Conservation (phyloP, 2,797 vertebrate species). For the Crenuchus spilurus region DNA sequence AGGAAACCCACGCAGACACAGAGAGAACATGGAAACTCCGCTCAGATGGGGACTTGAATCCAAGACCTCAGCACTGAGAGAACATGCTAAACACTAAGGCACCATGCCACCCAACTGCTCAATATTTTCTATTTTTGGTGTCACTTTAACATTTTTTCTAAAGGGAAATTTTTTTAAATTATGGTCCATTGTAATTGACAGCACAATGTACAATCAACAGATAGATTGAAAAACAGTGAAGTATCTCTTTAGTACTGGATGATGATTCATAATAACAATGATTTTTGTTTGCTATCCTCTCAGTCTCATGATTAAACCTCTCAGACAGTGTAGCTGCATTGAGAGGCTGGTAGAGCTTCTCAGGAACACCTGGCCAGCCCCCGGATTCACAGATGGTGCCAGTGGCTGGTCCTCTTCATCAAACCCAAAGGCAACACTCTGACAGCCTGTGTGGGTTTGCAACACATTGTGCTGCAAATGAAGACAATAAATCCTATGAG, state of each 20-base stretch:
- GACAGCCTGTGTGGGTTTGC: conserved; percentile 51
- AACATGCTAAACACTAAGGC: no score
- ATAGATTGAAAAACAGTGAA: background rate
- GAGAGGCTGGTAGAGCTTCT: conserved; percentile 33
- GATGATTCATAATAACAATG: background rate
- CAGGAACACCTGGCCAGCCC: conserved; percentile 69
- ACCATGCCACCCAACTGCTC: no score
- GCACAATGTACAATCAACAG: background rate
- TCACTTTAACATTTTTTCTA: no score
- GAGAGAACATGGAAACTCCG: no score
- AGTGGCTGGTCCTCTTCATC: conserved; percentile 64
- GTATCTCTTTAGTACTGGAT: background rate
- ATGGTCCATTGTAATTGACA: background rate
- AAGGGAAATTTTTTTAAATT: no score
- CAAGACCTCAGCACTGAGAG: no score
- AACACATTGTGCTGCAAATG: conserved; percentile 62
- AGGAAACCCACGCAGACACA: no score
- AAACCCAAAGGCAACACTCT: conserved; percentile 61
- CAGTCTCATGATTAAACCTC: conserved; percentile 22
- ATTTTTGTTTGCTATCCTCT: background rate
- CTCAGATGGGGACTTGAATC: no score
- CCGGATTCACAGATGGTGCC: conserved; percentile 65
- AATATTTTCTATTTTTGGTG: no score
- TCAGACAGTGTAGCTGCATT: conserved; percentile 11
- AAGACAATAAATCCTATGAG: conserved; percentile 72